Conservation (phyloP, 2,797 vertebrate genomes). For the Acipenser oxyrinchus region DNA sequence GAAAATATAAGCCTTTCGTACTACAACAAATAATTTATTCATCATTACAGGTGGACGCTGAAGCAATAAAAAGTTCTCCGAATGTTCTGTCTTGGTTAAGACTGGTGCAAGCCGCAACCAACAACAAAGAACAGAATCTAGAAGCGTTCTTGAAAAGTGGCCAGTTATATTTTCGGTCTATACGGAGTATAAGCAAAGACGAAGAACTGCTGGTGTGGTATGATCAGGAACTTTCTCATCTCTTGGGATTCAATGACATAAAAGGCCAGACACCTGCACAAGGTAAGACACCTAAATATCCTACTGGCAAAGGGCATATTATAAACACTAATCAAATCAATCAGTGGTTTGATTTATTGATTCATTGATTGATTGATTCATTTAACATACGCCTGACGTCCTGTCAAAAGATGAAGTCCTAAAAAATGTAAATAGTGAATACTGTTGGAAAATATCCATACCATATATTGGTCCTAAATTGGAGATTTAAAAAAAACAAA, state of each 20-base stretch:
- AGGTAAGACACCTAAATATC: slow-evolving; percentile 45
- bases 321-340: too few relatives aligned
- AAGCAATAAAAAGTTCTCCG: slow-evolving; percentile 63
- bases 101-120: slow-evolving; percentile 68
- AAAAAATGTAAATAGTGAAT: too few relatives aligned
- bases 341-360: too few relatives aligned
- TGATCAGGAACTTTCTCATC: slow-evolving; percentile 70
- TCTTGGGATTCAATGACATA: slow-evolving; percentile 71
- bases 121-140: slow-evolving; percentile 69
- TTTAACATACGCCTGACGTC: too few relatives aligned
- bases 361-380: too few relatives aligned
- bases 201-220: slow-evolving; percentile 85
- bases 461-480: too few relatives aligned
- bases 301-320: too few relatives aligned
- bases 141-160: slow-evolving; percentile 72
- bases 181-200: slow-evolving; percentile 60
- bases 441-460: too few relatives aligned
- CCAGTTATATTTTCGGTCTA: slow-evolving; percentile 68
- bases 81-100: slow-evolving; percentile 71
- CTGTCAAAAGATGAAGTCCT: too few relatives aligned
- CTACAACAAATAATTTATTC: too few relatives aligned
- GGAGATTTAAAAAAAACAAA: too few relatives aligned
- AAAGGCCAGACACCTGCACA: slow-evolving; percentile 41
- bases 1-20: too few relatives aligned
- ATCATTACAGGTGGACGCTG: slow-evolving; percentile 67